Base-by-base conservation (phyloP, 2,113 vertebrate genomes). In the Nothocercus julius region DNA sequence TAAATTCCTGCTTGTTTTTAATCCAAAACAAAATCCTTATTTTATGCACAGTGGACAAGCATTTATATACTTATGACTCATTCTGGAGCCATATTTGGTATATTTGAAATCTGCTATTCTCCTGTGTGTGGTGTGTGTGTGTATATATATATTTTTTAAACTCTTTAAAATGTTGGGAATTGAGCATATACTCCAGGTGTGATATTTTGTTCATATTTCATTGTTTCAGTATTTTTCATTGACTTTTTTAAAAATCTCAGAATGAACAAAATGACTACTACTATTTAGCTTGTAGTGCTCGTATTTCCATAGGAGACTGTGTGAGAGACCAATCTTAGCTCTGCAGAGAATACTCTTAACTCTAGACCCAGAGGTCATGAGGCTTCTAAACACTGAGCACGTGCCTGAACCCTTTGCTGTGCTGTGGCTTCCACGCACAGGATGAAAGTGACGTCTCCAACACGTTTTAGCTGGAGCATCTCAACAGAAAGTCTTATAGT, bases 1-100 rank as follows among this genome's bases (percentile, higher is more conserved):
- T 81, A 81, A 93, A 83, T 83, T 40, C 54, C 77, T 83, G 12
- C 34, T 69, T 90, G 54, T 80, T 95, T 85, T 93, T 92, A 83
- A 81, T 64, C 40, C 73, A 92, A 85, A 83, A 44, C 36, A 36
- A 36, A 36, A 36, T 36, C 25, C 11, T 58, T 67, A 82, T 84
- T 80, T 40, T 62, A 47, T 49, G 63, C 73, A 63, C 64, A 81
- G 64, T 10, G 59, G 54, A 86, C 36, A 54, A 27, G 7, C 13
- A 49, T 59, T 93, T 89, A 92, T 92, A 85, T 95, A 93, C 94
- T 95, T 90, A 93, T 88, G 80, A 85, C 12, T 82, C n/a, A n/a
- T 9, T 85, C n/a, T 81, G 27, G 68, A 1, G 1, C 51, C 92
- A 63, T 45, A n/a, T 70, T 81, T 49, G 74, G 36, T 2, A 3